A percentile compares a stretch with the other conserved stretches of the same genome.
Conservation (phyloP, 2,888 invertebrate genomes). For the Tetanocera ferruginea region DNA sequence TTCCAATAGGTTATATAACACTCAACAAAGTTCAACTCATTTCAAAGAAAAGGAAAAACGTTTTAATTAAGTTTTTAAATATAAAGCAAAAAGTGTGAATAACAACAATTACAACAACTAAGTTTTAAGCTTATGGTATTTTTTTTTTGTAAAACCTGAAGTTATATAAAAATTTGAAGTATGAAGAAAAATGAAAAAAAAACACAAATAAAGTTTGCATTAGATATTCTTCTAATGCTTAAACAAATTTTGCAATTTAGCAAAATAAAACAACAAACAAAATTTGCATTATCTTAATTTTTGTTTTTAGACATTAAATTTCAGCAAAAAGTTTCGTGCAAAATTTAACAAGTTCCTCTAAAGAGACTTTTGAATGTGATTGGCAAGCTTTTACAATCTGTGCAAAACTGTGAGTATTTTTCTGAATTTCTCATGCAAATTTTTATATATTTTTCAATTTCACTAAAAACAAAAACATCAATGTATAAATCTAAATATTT, state of each 20-base stretch:
- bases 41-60: constrained; percentile 19
- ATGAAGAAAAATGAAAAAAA: neutral
- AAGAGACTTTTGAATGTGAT: constrained; percentile 3
- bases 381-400: neutral
- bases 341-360: neutral
- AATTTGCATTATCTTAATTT: neutral
- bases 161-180: neutral
- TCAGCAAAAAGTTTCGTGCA: too few species aligned
- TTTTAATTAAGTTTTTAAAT: neutral
- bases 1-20: neutral
- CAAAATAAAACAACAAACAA: constrained; percentile 11
- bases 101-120: constrained; percentile 16
- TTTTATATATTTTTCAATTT: too few species aligned
- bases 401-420: constrained; percentile 8
- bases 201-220: constrained; percentile 1
- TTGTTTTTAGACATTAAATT: neutral
- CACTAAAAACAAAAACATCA: too few species aligned
- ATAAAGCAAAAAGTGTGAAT: neutral
- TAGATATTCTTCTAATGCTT: neutral
- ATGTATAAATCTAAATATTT: too few species aligned
- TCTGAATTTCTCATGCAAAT: neutral
- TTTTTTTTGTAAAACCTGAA: constrained; percentile 17
- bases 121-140: constrained; percentile 10
- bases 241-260: constrained; percentile 7
- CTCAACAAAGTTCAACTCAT: neutral